Base-by-base conservation (phyloP, 2,888 invertebrate species). In the Chouioia cunea region DNA sequence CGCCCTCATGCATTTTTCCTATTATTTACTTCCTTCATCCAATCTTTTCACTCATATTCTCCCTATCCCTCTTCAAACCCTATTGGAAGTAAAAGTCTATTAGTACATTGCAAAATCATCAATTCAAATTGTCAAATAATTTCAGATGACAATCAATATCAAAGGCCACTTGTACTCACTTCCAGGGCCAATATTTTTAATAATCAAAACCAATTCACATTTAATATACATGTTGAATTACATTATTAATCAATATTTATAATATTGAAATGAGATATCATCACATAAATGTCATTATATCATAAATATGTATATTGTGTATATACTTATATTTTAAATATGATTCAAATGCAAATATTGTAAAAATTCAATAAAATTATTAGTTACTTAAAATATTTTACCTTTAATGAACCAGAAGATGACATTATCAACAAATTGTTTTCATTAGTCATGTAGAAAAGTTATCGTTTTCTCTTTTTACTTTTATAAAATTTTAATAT, bases 41-140 rank as follows among this genome's bases (percentile, higher is more conserved):
- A 78, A 79, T 76, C 78, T 75, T 75, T 75, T 73, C 73, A 71
- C 60, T 73, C 70, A 75, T 69, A 74, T 71, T 63, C 76, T 77
- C 76, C 72, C 70, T 64, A 70, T 75, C 75, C 74, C 73, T 75
- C 77, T 80, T 77, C 81, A 80, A 75, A 79, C 77, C 83, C 83
- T 84, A 83, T 79, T 84, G 77, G 84, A 85, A 85, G 83, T 82
- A 85, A 85, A 84, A 83, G 81, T 78, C 85, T 84, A 84, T 85
- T 85, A 85, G 84, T 84, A 83, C 80, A 71, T 73, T 20, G 50
- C 50, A 69, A 60, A 53, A 57, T 71, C 54, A 20, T 71, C 58
- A 70, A 68, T 68, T 58, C 36, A 65, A 56, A 64, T 57, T 59
- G 18, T 71, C 59, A 70, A 71, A 66, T 69, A 63, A 44, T 56